Evolutionary conservation across 2,113 vertebrate genomes (phyloP).

Genomic region (Mesocricetus auratus): DNA sequence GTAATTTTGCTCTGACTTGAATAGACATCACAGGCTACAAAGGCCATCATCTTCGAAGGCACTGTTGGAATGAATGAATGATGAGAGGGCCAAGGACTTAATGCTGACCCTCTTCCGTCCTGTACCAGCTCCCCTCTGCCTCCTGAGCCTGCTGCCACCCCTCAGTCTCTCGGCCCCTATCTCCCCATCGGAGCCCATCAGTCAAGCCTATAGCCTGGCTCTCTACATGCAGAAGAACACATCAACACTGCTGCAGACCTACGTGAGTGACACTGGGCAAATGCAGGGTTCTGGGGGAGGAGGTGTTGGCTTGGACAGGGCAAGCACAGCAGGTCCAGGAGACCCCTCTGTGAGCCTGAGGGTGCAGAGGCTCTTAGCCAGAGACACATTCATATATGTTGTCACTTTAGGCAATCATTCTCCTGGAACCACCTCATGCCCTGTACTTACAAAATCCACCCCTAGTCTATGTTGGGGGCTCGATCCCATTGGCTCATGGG

Average conservation of each 20-base stretch:
- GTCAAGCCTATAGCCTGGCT: slow-evolving; percentile 79
- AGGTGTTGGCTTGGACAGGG: not conserved
- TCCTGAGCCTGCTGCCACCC: slow-evolving; percentile 52
- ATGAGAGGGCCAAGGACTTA: not conserved
- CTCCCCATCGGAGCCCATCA: slow-evolving; percentile 66
- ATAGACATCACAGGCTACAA: not conserved
- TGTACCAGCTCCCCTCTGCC: slow-evolving; percentile 54
- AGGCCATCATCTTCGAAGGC: not conserved
- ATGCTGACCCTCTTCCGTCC: slow-evolving; percentile 54
- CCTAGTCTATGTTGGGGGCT: not conserved
- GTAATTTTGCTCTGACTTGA: not conserved
- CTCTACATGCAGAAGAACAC: slow-evolving; percentile 78
- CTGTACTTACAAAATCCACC: not conserved
- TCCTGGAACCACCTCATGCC: not conserved
- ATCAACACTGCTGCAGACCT: slow-evolving; percentile 71
- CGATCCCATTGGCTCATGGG: not conserved
- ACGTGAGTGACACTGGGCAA: slow-evolving; percentile 58
- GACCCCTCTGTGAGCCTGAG: too few relatives aligned
- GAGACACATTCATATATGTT: not conserved
- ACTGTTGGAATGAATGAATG: not conserved
- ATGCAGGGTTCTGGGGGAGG: not conserved
- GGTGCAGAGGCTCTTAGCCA: not conserved
- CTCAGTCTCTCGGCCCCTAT: not conserved
- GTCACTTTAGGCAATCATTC: not conserved
- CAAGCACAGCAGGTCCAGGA: not conserved